Evolutionary conservation across 2,888 invertebrate species (phyloP), one percentile per base, ranked within the genome.

Genomic region (Drosophila anomelani): DNA sequence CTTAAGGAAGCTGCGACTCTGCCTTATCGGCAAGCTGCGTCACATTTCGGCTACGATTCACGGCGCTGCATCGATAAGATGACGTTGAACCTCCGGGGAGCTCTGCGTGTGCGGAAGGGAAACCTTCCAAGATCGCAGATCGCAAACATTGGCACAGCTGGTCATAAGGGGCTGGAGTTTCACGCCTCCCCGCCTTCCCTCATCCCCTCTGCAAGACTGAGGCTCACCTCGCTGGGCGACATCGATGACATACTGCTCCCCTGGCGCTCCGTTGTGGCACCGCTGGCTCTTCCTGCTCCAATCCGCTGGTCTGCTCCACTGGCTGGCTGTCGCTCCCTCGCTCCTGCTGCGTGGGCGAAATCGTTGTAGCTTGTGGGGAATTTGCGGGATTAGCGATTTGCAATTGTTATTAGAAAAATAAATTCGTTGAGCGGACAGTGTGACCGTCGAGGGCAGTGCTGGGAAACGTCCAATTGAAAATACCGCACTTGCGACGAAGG

Each of bases 161-260:
- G 20, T 53, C 15, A 3, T 60, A n/a, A 64, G 39, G 12, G 51
- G 51, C 38, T 34, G 51, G 51, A 23, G 36, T 6, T 36, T 23
- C 51, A 54, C 66, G 41, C 53, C 26, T 17, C 32, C 17, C 5
- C 60, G 29, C 43, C n/a, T n/a, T 29, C 12, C 39, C 26, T 4
- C 12, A 12, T 4, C n/a, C 13, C 23, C 39, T 15, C 13, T 15
- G 47, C 12, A 29, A n/a, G 59, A 34, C 39, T 10, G 1, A 38
- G 9, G 41, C 81, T 85, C 56, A 91, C 91, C 90, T 91, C 89
- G 74, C 91, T 90, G 43, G 91, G 91, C 75, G 90, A 91, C 90
- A 86, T 90, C 60, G 90, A 81, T 59, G 91, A 84, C 90, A 90
- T 90, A 63, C 56, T 66, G 13, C 34, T 61, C 57, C 61, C 63